phyloP scores from a whole-genome alignment of 2,113 vertebrate species.

The Platysteira castanea region DNA sequence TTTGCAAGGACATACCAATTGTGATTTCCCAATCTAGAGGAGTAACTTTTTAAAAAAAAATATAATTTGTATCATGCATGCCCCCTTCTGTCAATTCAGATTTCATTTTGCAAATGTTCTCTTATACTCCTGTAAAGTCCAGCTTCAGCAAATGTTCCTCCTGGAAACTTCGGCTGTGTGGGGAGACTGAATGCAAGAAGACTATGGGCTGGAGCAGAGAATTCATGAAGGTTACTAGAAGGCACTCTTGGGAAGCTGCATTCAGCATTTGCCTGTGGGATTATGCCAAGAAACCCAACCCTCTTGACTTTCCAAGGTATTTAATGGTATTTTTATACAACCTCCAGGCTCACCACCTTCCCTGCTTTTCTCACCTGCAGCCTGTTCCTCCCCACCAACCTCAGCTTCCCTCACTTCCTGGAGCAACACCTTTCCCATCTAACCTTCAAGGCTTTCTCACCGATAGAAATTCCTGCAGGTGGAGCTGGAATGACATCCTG shows the following conservation, averaged over 20 bases:
- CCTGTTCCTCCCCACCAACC: neutral
- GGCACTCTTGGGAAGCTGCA: neutral
- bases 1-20: neutral
- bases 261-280: neutral
- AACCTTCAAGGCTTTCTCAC: neutral
- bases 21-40: neutral
- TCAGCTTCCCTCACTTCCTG: neutral
- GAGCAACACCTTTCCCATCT: neutral
- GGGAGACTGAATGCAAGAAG: neutral
- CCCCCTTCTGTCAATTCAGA: neutral
- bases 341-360: neutral
- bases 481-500: slow-evolving; percentile 33
- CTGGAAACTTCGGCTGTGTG: neutral
- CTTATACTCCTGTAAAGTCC: neutral
- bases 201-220: neutral
- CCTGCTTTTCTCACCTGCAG: neutral
- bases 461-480: slow-evolving; percentile 29
- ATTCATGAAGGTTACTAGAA: neutral
- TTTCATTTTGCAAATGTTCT: neutral
- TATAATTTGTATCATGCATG: neutral
- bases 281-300: neutral
- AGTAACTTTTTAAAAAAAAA: neutral
- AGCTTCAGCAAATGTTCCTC: neutral
- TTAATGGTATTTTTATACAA: neutral
- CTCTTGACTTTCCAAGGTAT: neutral